phyloP scores from a whole-genome alignment of 1,140 invertebrate genomes.

The Apis florea region DNA sequence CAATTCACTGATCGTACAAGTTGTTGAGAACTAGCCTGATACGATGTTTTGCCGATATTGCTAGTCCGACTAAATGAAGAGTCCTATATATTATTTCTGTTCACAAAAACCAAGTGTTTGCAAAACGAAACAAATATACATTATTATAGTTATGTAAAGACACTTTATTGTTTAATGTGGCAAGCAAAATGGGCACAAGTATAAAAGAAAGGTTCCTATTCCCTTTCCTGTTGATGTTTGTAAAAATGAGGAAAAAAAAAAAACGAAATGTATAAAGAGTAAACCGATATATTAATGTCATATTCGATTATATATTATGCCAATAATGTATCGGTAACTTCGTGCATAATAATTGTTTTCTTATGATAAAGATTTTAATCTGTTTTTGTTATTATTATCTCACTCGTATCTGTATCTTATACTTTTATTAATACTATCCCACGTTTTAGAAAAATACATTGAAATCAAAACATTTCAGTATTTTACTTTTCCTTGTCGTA shows the following conservation, averaged over 20 bases:
- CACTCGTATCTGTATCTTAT: conserved; percentile 26
- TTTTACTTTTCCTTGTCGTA: not conserved
- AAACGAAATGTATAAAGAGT: not conserved
- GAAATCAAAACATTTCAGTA: not conserved
- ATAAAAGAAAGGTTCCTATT: conserved; percentile 44
- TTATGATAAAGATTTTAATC: conserved; percentile 21
- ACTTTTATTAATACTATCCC: conserved; percentile 31
- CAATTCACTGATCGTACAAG: conserved; percentile 32
- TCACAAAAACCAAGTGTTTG: conserved; percentile 39
- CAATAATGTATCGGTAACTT: conserved; percentile 6
- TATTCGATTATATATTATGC: conserved; percentile 15
- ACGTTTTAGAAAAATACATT: conserved; percentile 46
- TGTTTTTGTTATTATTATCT: conserved; percentile 23
- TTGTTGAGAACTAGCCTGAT: conserved; percentile 67
- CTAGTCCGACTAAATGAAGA: conserved; percentile 70
- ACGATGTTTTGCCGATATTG: conserved; percentile 64
- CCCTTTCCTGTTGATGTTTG: conserved; percentile 24
- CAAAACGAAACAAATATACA: conserved; percentile 64
- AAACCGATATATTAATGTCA: conserved; percentile 8
- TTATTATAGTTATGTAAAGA: conserved; percentile 62
- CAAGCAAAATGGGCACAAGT: conserved; percentile 37
- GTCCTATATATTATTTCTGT: conserved; percentile 50
- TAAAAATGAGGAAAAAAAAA: not conserved
- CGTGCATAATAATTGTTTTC: conserved; percentile 24
- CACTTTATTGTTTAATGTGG: conserved; percentile 59